Evolutionary conservation across 2,888 invertebrate species (phyloP), one percentile per base, ranked within the genome.

Genomic region (Phoenoteleia sp.): DNA sequence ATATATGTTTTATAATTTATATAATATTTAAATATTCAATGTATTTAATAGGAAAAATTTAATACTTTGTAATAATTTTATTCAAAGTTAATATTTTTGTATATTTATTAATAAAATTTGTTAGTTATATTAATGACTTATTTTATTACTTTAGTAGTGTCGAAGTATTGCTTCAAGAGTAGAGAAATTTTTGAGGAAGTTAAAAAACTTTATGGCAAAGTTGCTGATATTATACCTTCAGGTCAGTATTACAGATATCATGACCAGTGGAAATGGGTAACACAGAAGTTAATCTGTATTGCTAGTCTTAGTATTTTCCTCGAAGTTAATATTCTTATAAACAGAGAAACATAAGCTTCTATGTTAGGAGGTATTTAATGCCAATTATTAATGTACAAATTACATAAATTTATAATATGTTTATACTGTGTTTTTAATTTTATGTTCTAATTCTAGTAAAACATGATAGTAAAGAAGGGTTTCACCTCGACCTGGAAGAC

Each of bases 401-500:
- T 23, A 23, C n/a, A 49, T 49, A 11, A 21, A 33, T 7, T 49
- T 27, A 42, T 13, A 56, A 27, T 17, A 13, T n/a, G 25, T 27
- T 45, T 27, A n/a, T n/a, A n/a, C n/a, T n/a, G n/a, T n/a, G n/a
- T n/a, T n/a, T n/a, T n/a, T n/a, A n/a, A n/a, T n/a, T n/a, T n/a
- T n/a, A n/a, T n/a, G n/a, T n/a, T n/a, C n/a, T n/a, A n/a, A n/a
- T n/a, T n/a, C 29, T 94, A 98, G 98, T 98, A 21, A 96, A 96
- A 91, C 94, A 95, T 0, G 95, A 96, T 81, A 94, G 95, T 83
- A 95, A 95, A 33, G 95, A 96, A n/a, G 98, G 97, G 0, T 98
- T 99, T 91, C 98, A 98, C 91, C 94, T 99, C 88, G 98, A 99
- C 88, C 94, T 99, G 27, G 99, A 99, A 93, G 99, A 99, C 91